Percentiles rank a stretch among this genome's conserved stretches.
phyloP scores from a whole-genome alignment of 1,140 invertebrate species.

The Drosophila busckii region DNA sequence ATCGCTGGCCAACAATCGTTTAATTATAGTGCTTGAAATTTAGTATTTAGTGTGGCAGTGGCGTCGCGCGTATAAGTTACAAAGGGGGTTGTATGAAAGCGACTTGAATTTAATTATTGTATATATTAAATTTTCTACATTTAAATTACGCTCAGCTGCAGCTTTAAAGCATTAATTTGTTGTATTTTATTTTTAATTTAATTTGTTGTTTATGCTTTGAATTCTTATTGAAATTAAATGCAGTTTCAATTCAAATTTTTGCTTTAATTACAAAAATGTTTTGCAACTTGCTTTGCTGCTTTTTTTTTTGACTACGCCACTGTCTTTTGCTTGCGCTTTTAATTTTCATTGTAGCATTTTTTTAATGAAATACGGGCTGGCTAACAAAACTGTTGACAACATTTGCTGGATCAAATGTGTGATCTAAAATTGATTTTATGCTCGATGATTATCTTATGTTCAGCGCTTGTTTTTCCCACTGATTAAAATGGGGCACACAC shows the following conservation, averaged over 20 bases:
- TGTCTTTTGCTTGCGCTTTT: too few species aligned
- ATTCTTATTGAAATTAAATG: too few species aligned
- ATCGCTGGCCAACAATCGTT: conserved; percentile 58
- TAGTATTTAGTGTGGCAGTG: conserved; percentile 39
- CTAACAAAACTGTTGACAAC: conserved; percentile 12
- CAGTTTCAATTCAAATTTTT: too few species aligned
- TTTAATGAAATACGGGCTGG: background rate
- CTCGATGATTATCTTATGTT: conserved; percentile 30
- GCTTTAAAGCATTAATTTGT: too few species aligned
- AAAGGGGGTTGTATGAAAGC: too few species aligned
- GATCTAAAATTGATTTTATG: conserved; percentile 40
- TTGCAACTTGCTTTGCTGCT: too few species aligned
- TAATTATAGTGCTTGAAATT: conserved; percentile 65
- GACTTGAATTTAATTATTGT: too few species aligned
- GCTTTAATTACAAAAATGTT: too few species aligned
- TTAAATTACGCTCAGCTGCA: too few species aligned
- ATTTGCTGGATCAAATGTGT: conserved; percentile 7
- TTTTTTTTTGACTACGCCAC: conserved; percentile 7
- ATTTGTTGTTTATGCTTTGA: too few species aligned
- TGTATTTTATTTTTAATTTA: too few species aligned
- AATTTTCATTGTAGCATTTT: background rate
- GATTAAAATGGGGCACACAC: conserved; percentile 28
- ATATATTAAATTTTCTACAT: too few species aligned
- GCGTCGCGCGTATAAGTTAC: background rate
- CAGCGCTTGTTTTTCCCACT: conserved; percentile 46